Evolutionary conservation across 2,888 invertebrate genomes (phyloP).

Genomic region (Luperina testacea): DNA sequence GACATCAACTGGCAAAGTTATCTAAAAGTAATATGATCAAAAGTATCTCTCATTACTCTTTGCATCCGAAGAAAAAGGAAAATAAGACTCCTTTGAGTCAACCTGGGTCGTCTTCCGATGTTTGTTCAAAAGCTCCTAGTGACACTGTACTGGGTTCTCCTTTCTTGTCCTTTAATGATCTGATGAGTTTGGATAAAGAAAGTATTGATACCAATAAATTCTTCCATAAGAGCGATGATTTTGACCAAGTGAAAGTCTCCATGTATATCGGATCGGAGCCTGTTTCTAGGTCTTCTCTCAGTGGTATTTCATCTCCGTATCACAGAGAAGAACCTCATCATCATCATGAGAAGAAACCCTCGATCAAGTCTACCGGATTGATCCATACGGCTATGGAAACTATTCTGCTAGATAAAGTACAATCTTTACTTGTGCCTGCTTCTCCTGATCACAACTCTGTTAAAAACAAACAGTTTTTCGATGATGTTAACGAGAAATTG

Average conservation of each 20-base stretch:
- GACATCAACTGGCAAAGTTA: slow-evolving; percentile 82
- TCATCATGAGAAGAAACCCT: slow-evolving; percentile 70
- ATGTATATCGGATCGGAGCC: slow-evolving; percentile 89
- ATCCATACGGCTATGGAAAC: slow-evolving; percentile 90
- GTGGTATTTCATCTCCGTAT: slow-evolving; percentile 76
- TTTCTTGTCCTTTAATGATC: slow-evolving; percentile 87
- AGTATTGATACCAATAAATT: slow-evolving; percentile 73
- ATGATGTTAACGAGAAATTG: slow-evolving; percentile 82
- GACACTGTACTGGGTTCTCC: slow-evolving; percentile 89
- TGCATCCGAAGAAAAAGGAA: slow-evolving; percentile 84
- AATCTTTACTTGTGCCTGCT: slow-evolving; percentile 82
- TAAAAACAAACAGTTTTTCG: slow-evolving; percentile 81
- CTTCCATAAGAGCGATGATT: slow-evolving; percentile 82
- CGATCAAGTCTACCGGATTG: slow-evolving; percentile 82
- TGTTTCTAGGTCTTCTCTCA: slow-evolving; percentile 82
- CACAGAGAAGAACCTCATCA: slow-evolving; percentile 73
- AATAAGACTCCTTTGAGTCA: slow-evolving; percentile 80
- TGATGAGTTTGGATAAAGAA: slow-evolving; percentile 82
- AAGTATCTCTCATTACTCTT: slow-evolving; percentile 86
- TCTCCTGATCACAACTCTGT: slow-evolving; percentile 77
- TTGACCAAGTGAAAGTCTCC: slow-evolving; percentile 77
- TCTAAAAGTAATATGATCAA: slow-evolving; percentile 87
- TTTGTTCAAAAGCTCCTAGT: slow-evolving; percentile 83
- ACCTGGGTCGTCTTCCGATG: slow-evolving; percentile 82
- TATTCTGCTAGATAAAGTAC: slow-evolving; percentile 89